Evolutionary conservation across 2,888 invertebrate genomes (phyloP), one percentile per base, ranked within the genome.

Genomic region (Cremastinae sp.): DNA sequence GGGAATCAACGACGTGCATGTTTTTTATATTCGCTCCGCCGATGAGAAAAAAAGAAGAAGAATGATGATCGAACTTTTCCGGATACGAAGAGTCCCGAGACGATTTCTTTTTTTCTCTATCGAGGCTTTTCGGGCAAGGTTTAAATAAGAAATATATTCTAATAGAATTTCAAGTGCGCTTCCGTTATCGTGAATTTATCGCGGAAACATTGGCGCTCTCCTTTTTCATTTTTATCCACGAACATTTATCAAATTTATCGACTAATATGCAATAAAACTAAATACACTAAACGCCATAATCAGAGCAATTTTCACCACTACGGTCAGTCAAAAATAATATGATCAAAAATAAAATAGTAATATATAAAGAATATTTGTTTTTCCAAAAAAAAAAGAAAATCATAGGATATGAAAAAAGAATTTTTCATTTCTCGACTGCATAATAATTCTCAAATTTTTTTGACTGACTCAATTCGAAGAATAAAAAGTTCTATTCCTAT

Each of bases 111-210:
- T 41, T 41, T 41, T 12, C 41, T 9, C 10, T n/a, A 41, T n/a
- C n/a, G 12, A 41, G 9, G 41, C 10, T 41, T n/a, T 8, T n/a
- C 41, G 10, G 2, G 41, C 9, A 41, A 7, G 37, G 10, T 12
- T 41, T 12, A 2, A 41, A 9, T 49, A 47, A 28, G 12, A 47
- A 10, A 62, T 35, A 62, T 47, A 8, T 12, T 10, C 37, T 12
- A 37, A 14, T 12, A 28, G 5, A 28, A 28, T 28, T 28, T 28
- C 28, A 72, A 56, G 56, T 49, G 75, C 65, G 61, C 75, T 72
- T 75, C 75, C 71, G 55, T 58, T 70, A 53, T 72, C 61, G 55
- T 41, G 10, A 16, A 35, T 16, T 70, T 65, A 55, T 37, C 55
- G 55, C 41, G 47, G 66, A 41, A 49, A 59, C 22, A 14, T 5